phyloP scores from a whole-genome alignment of 2,797 vertebrate species.

The Danio choprae region DNA sequence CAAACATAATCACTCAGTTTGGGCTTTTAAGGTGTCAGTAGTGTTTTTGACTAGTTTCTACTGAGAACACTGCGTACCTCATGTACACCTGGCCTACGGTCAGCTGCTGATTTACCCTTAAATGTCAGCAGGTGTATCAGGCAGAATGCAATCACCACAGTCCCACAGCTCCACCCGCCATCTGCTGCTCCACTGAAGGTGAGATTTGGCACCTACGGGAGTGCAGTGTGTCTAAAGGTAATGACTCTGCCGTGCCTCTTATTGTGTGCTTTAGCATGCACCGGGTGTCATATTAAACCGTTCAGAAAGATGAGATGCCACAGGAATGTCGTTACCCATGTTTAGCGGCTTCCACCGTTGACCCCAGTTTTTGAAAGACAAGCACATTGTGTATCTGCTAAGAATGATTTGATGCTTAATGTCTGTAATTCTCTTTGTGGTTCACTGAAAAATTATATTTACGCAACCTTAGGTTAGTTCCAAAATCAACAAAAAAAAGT shows the following conservation, averaged over 20 bases:
- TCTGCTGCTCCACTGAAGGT: constrained; percentile 46
- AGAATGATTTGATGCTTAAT: neutral
- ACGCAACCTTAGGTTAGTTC: no score
- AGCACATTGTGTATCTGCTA: neutral
- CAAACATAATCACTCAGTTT: neutral
- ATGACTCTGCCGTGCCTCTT: constrained; percentile 31
- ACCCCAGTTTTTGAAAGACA: neutral
- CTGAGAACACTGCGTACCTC: neutral
- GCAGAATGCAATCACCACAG: constrained; percentile 35
- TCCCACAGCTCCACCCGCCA: constrained; percentile 49
- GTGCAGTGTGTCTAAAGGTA: constrained; percentile 35
- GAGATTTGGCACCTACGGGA: constrained; percentile 54
- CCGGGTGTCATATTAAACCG: constrained; percentile 23
- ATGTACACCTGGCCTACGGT: neutral
- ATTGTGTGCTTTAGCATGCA: constrained; percentile 29
- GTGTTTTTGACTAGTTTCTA: neutral
- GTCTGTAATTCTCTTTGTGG: no score
- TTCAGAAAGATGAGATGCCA: constrained; percentile 22
- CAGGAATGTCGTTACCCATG: constrained; percentile 11
- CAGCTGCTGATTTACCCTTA: constrained; percentile 35
- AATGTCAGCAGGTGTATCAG: constrained; percentile 52
- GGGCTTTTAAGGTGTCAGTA: constrained; percentile 2
- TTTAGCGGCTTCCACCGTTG: neutral
- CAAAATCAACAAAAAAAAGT: no score
- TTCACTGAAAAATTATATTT: no score